Evolutionary conservation across 2,888 invertebrate genomes (phyloP).

Genomic region (Dermolepida albohirtum): DNA sequence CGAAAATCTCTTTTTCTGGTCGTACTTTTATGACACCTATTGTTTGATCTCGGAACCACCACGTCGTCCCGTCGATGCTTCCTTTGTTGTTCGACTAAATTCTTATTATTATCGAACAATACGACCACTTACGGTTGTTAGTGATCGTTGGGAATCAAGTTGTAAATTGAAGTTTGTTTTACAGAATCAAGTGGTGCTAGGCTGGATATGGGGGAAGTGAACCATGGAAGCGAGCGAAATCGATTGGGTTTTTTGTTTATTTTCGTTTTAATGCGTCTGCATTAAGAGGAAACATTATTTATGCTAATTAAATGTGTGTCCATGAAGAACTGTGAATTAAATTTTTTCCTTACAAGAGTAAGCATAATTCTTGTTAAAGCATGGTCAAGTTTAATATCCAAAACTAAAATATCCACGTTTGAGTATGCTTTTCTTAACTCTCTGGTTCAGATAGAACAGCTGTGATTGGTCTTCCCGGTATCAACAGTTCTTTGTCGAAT

Average conservation of each 20-base stretch:
- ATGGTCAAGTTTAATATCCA: no score
- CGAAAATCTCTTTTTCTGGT: constrained; percentile 50
- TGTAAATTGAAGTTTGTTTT: constrained; percentile 34
- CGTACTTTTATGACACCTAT: constrained; percentile 53
- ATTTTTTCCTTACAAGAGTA: no score
- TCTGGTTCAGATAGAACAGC: no score
- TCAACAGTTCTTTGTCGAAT: no score
- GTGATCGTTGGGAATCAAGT: constrained; percentile 27
- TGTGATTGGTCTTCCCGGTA: no score
- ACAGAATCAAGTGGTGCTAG: constrained; percentile 14
- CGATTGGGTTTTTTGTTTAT: constrained; percentile 10
- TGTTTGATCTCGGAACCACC: constrained; percentile 49
- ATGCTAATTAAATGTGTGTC: no score
- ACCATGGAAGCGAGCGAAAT: constrained; percentile 14
- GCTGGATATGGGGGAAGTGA: constrained; percentile 1
- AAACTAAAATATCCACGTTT: no score
- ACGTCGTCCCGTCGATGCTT: constrained; percentile 37
- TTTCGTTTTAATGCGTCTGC: no score
- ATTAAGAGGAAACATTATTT: no score
- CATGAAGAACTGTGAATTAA: no score
- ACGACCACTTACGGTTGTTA: constrained; percentile 32
- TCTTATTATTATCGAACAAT: constrained; percentile 37
- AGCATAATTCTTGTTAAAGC: no score
- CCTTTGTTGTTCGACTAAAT: constrained; percentile 31
- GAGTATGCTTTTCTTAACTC: no score